Evolutionary conservation across 2,113 vertebrate genomes (phyloP).

Genomic region (Saccopteryx leptura): DNA sequence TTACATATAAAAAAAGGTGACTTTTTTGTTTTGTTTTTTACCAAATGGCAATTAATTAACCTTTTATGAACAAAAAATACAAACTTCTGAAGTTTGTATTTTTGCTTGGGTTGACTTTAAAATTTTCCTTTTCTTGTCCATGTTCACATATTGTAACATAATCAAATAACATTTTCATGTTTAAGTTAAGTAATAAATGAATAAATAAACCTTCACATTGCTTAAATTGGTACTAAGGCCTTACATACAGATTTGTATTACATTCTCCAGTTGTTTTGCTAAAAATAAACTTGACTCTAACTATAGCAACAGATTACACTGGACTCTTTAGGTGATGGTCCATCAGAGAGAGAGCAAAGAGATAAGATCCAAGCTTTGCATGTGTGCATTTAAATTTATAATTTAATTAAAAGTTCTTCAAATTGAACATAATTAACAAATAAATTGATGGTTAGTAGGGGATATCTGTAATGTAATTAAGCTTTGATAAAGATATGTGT

Average conservation of each 20-base stretch:
- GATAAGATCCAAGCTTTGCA: neutral
- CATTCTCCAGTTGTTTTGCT: conserved; percentile 41
- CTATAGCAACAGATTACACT: neutral
- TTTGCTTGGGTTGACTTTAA: conserved; percentile 32
- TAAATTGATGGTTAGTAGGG: conserved; percentile 13
- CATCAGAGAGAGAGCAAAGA: neutral
- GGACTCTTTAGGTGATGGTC: neutral
- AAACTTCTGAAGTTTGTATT: conserved; percentile 3
- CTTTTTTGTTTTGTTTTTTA: neutral
- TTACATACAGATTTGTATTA: neutral
- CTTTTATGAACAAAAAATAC: neutral
- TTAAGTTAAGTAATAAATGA: neutral
- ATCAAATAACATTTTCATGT: conserved; percentile 49
- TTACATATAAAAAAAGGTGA: neutral
- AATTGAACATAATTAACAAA: neutral
- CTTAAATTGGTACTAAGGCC: neutral
- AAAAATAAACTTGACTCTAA: conserved; percentile 38
- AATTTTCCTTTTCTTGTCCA: conserved; percentile 30
- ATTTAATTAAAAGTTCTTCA: conserved; percentile 11
- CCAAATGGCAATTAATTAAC: neutral
- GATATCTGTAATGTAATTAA: neutral
- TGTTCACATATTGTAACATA: neutral
- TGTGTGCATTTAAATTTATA: neutral
- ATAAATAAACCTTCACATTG: neutral
- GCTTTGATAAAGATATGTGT: neutral